Evolutionary conservation across 2,797 vertebrate genomes (phyloP).

Genomic region (Hozukius guyotensis): DNA sequence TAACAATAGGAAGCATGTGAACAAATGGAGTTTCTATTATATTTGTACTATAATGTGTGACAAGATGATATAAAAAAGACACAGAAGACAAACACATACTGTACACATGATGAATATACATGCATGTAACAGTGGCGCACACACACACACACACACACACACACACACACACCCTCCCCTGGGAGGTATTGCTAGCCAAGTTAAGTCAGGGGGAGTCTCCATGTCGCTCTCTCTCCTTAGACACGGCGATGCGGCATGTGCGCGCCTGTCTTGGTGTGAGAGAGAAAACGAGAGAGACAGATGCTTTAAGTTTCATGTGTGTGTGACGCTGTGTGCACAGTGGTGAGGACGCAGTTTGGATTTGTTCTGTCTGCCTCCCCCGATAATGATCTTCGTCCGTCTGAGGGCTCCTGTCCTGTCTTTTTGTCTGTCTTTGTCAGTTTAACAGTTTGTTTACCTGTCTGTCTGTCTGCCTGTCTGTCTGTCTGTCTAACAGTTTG

Average conservation of each 20-base stretch:
- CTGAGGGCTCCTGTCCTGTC: not conserved
- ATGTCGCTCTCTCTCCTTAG: conserved; percentile 16
- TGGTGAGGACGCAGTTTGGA: not conserved
- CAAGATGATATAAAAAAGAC: not conserved
- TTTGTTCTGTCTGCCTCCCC: not conserved
- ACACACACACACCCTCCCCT: not conserved
- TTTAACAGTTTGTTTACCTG: not conserved
- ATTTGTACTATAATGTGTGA: not conserved
- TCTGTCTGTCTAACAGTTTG: not conserved
- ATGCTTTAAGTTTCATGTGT: conserved; percentile 25
- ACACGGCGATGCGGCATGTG: conserved; percentile 5
- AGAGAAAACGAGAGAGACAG: conserved; percentile 23
- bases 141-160: not conserved
- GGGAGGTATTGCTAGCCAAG: conserved; percentile 22
- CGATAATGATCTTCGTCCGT: not conserved
- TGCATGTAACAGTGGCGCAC: not conserved
- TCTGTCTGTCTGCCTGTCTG: not conserved
- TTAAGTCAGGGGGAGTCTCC: conserved; percentile 17
- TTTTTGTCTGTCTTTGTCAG: not conserved
- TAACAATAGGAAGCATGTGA: not conserved
- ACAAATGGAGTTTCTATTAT: not conserved
- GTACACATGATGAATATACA: not conserved
- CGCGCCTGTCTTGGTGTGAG: conserved; percentile 1
- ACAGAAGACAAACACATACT: not conserved
- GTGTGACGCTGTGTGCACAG: not conserved